Percentiles rank a stretch among this genome's conserved stretches.
Conservation (phyloP, 2,113 vertebrate genomes). For the Cavia porcellus region DNA sequence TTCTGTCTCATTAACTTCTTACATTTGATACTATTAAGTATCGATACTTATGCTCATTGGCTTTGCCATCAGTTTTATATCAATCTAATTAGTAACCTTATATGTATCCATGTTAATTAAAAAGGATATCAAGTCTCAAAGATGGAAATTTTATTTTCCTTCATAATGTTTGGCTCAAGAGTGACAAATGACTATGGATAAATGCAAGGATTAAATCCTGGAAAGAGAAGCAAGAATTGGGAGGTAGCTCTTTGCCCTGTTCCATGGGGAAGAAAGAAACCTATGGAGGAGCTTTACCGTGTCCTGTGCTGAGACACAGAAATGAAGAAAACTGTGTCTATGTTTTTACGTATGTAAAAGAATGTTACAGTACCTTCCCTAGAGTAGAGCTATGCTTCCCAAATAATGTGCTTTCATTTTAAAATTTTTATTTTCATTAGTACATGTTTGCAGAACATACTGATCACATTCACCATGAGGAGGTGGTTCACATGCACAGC, state of each 20-base stretch:
- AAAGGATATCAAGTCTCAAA: conserved; percentile 63
- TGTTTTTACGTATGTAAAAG: background rate
- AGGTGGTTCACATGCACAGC: background rate
- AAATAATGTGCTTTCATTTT: background rate
- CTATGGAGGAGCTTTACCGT: background rate
- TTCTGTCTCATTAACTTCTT: conserved; percentile 69
- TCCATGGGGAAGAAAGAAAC: background rate
- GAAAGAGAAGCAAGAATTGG: background rate
- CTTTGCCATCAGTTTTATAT: conserved; percentile 72
- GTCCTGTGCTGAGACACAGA: background rate
- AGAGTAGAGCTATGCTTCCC: background rate
- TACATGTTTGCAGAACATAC: background rate
- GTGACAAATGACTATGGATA: conserved; percentile 59
- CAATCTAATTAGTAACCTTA: conserved; percentile 71
- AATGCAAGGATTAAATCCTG: background rate
- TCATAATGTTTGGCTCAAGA: conserved; percentile 67
- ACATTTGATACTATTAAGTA: conserved; percentile 65
- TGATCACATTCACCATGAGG: background rate
- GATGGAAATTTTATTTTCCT: conserved; percentile 58
- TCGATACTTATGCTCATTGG: conserved; percentile 76
- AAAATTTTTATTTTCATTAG: background rate
- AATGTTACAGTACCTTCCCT: background rate
- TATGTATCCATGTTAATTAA: conserved; percentile 74
- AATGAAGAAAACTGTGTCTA: background rate
- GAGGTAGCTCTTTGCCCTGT: background rate